Evolutionary conservation across 2,888 invertebrate genomes (phyloP).

Genomic region (Caenorhabditis sp.): DNA sequence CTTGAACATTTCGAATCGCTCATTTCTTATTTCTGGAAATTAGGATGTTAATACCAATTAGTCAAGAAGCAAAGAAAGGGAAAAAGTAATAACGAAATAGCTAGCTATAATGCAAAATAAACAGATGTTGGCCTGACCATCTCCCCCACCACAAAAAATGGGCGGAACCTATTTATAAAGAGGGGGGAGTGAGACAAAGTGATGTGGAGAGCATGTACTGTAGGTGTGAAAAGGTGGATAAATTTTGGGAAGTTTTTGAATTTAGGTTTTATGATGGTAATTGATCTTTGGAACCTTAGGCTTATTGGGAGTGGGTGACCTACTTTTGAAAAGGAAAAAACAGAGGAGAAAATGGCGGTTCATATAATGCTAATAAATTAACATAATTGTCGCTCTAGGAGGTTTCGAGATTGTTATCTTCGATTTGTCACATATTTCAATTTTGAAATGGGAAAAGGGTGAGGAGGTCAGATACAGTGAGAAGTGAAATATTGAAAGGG

Average conservation of each 20-base stretch:
- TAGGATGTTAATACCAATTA: neutral
- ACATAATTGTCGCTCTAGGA: neutral
- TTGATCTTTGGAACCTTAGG: neutral
- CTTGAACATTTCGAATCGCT: constrained; percentile 7
- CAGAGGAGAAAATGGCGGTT: neutral
- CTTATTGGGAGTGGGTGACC: neutral
- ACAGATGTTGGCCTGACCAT: neutral
- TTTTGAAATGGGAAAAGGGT: neutral
- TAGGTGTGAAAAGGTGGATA: constrained; percentile 6
- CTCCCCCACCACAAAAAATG: neutral
- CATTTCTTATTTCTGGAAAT: neutral
- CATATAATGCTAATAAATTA: neutral
- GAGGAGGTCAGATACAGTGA: neutral
- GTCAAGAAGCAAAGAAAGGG: neutral
- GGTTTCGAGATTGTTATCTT: neutral
- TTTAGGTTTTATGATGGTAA: neutral
- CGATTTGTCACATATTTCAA: neutral
- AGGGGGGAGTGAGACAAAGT: neutral
- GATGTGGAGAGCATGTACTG: neutral
- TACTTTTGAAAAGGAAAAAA: neutral
- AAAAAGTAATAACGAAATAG: neutral
- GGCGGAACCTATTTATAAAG: constrained; percentile 20
- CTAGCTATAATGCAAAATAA: neutral
- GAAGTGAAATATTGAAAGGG: neutral
- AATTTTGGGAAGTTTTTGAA: neutral